phyloP scores from a whole-genome alignment of 2,113 vertebrate species.

The Daubentonia madagascariensis region DNA sequence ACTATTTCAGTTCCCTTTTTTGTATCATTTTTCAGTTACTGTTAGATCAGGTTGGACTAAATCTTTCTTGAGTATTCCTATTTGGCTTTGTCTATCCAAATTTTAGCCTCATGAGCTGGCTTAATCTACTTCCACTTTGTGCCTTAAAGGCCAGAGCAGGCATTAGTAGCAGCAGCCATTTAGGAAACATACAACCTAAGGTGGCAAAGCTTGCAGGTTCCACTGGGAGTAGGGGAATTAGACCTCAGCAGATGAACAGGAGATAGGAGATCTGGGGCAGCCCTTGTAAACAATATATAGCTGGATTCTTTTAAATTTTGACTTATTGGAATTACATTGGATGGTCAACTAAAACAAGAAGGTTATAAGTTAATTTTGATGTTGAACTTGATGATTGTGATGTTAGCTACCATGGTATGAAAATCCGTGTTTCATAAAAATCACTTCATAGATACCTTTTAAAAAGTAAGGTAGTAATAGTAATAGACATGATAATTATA shows the following conservation, averaged over 20 bases:
- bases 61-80: background rate
- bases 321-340: background rate
- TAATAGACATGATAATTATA: background rate
- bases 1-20: background rate
- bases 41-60: background rate
- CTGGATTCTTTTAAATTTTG: background rate
- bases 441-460: background rate
- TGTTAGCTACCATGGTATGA: background rate
- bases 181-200: background rate
- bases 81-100: background rate
- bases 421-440: slow-evolving; percentile 1
- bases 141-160: background rate
- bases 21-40: background rate
- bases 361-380: background rate
- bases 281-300: background rate
- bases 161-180: background rate
- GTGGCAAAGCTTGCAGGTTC: background rate
- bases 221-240: background rate
- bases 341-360: background rate
- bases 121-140: background rate
- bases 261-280: background rate
- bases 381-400: background rate
- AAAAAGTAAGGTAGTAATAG: background rate
- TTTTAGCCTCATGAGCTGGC: background rate
- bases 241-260: background rate